Evolutionary conservation across 1,140 invertebrate species (phyloP), one percentile per base, ranked within the genome.

Genomic region (Metaphire vulgaris): DNA sequence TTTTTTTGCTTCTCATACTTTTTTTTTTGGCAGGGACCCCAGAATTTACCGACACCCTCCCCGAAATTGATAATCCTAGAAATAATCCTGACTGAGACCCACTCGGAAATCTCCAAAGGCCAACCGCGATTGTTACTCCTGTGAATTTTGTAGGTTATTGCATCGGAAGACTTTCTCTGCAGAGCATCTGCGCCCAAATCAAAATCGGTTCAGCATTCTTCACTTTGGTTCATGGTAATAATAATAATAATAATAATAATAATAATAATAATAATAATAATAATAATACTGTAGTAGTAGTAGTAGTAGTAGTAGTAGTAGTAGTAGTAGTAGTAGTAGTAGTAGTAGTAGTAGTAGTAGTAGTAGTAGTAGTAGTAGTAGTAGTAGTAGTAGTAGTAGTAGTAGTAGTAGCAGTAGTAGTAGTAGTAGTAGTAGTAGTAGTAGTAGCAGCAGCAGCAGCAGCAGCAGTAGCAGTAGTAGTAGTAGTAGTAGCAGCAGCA

Each of bases 371-470:
- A 73, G 33, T 33, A 41, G 33, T 73, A 31, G 33, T 73, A 33
- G 33, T 31, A 33, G 71, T 33, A 73, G 71, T 41, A 33, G 21
- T 41, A 29, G 71, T 33, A 33, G 33, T 33, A 33, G 33, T 73
- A 33, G 33, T 33, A 33, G 71, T 33, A 41, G 21, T 73, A 33
- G 21, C 41, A 33, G 71, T 31, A 33, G 33, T 33, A 73, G 71
- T 33, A 41, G 33, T 31, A 33, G 33, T 73, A 41, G 71, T 73
- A 41, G 71, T 73, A 73, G 71, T 73, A 73, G 71, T 73, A 73
- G 71, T 73, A 73, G 71, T 73, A 73, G 71, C 29, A 73, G 71
- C 41, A 73, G 71, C 41, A 73, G 71, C 41, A 73, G 71, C 41
- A 73, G 71, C 41, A 73, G 71, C 14, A 70, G 65, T 32, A 75